Evolutionary conservation across 2,888 invertebrate genomes (phyloP).

Genomic region (Timema cristinae): DNA sequence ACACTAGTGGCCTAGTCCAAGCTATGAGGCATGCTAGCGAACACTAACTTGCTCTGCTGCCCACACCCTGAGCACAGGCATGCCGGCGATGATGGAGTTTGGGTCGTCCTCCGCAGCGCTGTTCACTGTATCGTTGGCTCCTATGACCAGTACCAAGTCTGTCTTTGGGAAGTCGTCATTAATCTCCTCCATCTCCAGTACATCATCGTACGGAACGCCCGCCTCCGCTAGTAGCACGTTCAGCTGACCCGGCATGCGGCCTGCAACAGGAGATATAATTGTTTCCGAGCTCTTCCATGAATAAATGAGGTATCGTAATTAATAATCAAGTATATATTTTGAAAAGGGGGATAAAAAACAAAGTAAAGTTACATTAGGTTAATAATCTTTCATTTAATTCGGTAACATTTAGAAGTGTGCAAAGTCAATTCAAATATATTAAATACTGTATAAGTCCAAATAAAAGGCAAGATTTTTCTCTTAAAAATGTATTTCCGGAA

Average conservation of each 20-base stretch:
- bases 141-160: conserved; percentile 79
- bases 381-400: background rate
- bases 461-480: no score
- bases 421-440: no score
- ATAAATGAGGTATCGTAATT: background rate
- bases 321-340: no score
- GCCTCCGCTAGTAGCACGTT: conserved; percentile 90
- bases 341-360: background rate
- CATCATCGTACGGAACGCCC: conserved; percentile 88
- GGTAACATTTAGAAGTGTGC: no score
- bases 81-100: conserved; percentile 86
- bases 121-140: conserved; percentile 90
- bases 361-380: background rate
- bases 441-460: no score
- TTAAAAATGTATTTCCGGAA: no score
- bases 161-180: conserved; percentile 82
- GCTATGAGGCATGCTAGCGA: no score
- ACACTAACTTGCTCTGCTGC: conserved; percentile 70
- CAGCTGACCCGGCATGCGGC: conserved; percentile 88
- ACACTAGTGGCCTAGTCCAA: no score
- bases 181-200: conserved; percentile 89
- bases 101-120: conserved; percentile 88
- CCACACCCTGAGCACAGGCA: conserved; percentile 90
- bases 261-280: conserved; percentile 44
- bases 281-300: background rate